A percentile compares a stretch with the other conserved stretches of the same genome.
Evolutionary conservation across 1,140 invertebrate genomes (phyloP).

Genomic region (Caenorhabditis remanei): DNA sequence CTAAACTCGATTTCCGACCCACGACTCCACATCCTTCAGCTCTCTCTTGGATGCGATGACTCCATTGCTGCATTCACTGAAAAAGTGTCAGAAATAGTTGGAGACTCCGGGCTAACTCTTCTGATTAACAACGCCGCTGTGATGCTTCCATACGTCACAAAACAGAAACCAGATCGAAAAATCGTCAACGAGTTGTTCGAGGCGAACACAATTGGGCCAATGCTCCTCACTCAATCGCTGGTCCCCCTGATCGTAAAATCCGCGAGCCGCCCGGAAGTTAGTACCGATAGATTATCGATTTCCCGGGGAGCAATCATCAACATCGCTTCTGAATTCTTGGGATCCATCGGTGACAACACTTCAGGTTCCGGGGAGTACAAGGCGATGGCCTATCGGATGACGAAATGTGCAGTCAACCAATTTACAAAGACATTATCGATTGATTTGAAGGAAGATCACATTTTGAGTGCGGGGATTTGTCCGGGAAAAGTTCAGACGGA

Average conservation of each 20-base stretch:
- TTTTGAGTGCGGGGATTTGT: slow-evolving; percentile 38
- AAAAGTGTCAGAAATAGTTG: slow-evolving; percentile 55
- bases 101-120: slow-evolving; percentile 61
- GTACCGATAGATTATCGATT: background rate
- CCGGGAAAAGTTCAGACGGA: slow-evolving; percentile 46
- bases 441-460: slow-evolving; percentile 34
- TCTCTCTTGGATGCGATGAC: slow-evolving; percentile 24
- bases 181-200: slow-evolving; percentile 38
- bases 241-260: slow-evolving; percentile 14
- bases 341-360: background rate
- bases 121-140: slow-evolving; percentile 62
- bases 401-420: slow-evolving; percentile 48
- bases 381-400: slow-evolving; percentile 20
- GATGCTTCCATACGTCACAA: slow-evolving; percentile 11
- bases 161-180: slow-evolving; percentile 56
- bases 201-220: slow-evolving; percentile 44
- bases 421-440: slow-evolving; percentile 45
- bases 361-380: slow-evolving; percentile 23
- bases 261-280: background rate
- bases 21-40: slow-evolving; percentile 35
- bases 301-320: slow-evolving; percentile 43
- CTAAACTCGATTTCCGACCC: background rate
- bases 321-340: slow-evolving; percentile 46
- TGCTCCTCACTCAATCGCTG: slow-evolving; percentile 7
- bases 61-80: slow-evolving; percentile 3